Evolutionary conservation across 1,140 invertebrate species (phyloP), one percentile per base, ranked within the genome.

Genomic region (Drosophila miranda): DNA sequence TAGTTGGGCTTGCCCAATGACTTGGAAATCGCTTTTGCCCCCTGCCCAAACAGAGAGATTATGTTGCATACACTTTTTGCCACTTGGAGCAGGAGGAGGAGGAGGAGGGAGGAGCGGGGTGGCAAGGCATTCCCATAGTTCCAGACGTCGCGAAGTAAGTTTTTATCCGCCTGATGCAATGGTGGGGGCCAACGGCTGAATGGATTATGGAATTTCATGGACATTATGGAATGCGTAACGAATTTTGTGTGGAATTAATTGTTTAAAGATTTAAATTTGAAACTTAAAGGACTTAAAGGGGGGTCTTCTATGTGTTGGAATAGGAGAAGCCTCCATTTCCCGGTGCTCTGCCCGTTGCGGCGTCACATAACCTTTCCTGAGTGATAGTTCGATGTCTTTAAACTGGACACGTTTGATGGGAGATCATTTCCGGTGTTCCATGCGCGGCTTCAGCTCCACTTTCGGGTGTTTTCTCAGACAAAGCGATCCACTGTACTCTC

Each of bases 1-100:
- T 55, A 82, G 82, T 87, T 87, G 87, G 82, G 78, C 72, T 73
- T 87, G 77, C 66, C 78, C 82, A 87, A 87, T 87, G 82, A 67
- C 82, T 78, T 69, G 82, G 60, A 87, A 81, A 76, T 75, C 50
- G 63, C 45, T 51, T 42, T n/a, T 63, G n/a, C 49, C 16, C 16
- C 23, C 30, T 41, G 19, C 11, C 13, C 49, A 38, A 54, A 19
- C 46, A 49, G 43, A 56, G 50, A 64, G 57, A 80, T 80, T 74
- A 77, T 66, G 62, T 61, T 68, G 58, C 55, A 67, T 52, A 55
- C 64, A 56, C 42, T 56, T 44, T 16, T 5, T 38, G 34, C 34
- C 11, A 38, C 16, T 16, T 11, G 23, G 30, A 42, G n/a, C 14
- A 28, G 42, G 28, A 7, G 0, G 34, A 28, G 42, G 28, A 7